Conservation (phyloP, 2,113 vertebrate genomes). For the Pholis gunnellus region DNA sequence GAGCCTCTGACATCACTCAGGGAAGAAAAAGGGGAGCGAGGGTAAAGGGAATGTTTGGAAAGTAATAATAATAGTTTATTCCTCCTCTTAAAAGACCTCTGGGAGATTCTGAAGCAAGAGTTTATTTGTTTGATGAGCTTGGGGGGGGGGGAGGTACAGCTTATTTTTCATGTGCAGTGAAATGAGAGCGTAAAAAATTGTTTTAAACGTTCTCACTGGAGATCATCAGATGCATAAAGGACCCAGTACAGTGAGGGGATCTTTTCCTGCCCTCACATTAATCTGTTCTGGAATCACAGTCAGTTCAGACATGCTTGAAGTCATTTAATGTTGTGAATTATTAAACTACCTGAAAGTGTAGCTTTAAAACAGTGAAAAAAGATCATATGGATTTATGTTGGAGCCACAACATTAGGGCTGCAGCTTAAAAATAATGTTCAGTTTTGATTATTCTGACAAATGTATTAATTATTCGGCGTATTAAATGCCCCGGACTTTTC, state of each 20-base stretch:
- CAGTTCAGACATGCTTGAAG: background rate
- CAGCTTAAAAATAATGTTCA: background rate
- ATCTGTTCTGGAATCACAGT: background rate
- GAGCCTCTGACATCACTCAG: constrained; percentile 59
- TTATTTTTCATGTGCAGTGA: constrained; percentile 1
- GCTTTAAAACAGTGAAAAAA: too few species aligned
- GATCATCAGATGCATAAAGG: background rate
- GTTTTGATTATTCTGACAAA: background rate
- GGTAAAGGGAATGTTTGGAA: constrained; percentile 53
- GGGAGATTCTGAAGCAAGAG: background rate
- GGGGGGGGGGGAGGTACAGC: background rate
- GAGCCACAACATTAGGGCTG: background rate
- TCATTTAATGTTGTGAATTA: background rate
- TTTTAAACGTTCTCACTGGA: background rate
- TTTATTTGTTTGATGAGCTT: constrained; percentile 8
- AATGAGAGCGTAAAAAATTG: background rate
- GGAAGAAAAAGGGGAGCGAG: background rate
- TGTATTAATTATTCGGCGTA: too few species aligned
- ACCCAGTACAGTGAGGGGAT: background rate
- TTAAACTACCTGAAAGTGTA: background rate
- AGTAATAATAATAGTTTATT: constrained; percentile 20
- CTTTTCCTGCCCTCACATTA: background rate
- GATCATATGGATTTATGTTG: background rate
- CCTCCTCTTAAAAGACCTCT: constrained; percentile 5
- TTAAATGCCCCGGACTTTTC: background rate